These are phyloP conservation scores for Amphiprion clarkii DNA, from an alignment of 2,797 vertebrate species.

Conservation along the genomic window DNA sequence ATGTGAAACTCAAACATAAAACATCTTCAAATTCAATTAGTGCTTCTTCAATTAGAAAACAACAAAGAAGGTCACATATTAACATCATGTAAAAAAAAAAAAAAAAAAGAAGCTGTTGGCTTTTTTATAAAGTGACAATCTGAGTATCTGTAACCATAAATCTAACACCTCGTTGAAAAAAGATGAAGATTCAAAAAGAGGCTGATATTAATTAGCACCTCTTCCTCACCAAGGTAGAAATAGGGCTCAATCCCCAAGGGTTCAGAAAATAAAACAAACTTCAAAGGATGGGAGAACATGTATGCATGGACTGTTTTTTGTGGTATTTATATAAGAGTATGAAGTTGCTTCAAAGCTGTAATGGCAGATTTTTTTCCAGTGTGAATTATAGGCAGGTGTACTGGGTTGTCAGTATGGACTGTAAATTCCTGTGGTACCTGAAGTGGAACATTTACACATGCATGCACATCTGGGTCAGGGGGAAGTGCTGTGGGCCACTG, in stretches of 20 bases:
- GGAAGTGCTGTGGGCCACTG: constrained; percentile 31
- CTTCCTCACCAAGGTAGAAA: constrained; percentile 49
- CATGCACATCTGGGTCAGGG: constrained; percentile 57
- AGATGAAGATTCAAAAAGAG: neutral
- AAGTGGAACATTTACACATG: constrained; percentile 53
- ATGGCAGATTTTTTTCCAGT: constrained; percentile 21
- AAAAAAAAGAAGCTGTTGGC: neutral
- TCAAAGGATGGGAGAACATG: neutral
- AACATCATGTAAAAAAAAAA: neutral
- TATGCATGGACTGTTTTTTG: too few species aligned
- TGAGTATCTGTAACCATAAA: neutral
- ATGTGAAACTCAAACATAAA: neutral
- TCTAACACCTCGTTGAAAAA: constrained; percentile 2
- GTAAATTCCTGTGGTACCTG: constrained; percentile 49
- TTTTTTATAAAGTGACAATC: neutral
- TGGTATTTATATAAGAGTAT: too few species aligned
- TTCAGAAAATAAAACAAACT: neutral
- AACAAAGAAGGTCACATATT: neutral
- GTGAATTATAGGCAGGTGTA: constrained; percentile 26
- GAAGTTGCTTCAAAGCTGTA: neutral
- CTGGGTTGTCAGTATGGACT: constrained; percentile 4
- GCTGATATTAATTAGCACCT: constrained; percentile 43
- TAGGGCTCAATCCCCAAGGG: neutral
- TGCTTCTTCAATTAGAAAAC: neutral
- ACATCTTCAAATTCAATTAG: neutral